Evolutionary conservation across 2,888 invertebrate species (phyloP).

Genomic region (Hydrotaea cyrtoneurina): DNA sequence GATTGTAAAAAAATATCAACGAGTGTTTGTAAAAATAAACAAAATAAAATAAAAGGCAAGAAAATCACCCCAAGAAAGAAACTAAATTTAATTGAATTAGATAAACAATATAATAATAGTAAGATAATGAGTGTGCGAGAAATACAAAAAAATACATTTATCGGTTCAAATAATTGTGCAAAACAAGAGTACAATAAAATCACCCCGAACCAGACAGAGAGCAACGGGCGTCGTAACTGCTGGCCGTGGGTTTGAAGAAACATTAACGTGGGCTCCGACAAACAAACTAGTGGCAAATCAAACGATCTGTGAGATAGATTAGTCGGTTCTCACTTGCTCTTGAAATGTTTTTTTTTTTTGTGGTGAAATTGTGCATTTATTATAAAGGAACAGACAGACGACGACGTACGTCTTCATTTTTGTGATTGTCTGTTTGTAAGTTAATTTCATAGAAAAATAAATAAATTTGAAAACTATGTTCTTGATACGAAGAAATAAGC

Average conservation of each 20-base stretch:
- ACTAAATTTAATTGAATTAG: constrained; percentile 18
- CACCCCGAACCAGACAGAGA: background rate
- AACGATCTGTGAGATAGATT: background rate
- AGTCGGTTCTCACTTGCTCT: background rate
- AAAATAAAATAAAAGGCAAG: background rate
- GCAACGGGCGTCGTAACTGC: constrained; percentile 1
- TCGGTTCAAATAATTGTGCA: background rate
- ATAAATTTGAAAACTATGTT: too few relatives aligned
- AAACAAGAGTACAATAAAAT: background rate
- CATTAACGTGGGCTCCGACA: too few relatives aligned
- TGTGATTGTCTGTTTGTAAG: too few relatives aligned
- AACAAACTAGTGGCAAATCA: background rate
- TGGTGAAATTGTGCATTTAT: too few relatives aligned
- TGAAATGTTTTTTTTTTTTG: background rate
- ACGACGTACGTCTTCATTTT: too few relatives aligned
- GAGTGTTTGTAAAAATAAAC: background rate
- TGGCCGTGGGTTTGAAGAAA: constrained; percentile 16
- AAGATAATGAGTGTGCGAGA: constrained; percentile 8
- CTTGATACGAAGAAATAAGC: too few relatives aligned
- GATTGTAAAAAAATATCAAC: background rate
- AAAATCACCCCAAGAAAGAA: background rate
- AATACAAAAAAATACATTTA: constrained; percentile 3
- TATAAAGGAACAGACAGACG: too few relatives aligned
- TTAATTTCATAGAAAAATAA: too few relatives aligned
- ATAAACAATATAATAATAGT: constrained; percentile 24